These are phyloP conservation scores for Euschistus heros DNA, from an alignment of 1,140 invertebrate species.

Conservation along the genomic window DNA sequence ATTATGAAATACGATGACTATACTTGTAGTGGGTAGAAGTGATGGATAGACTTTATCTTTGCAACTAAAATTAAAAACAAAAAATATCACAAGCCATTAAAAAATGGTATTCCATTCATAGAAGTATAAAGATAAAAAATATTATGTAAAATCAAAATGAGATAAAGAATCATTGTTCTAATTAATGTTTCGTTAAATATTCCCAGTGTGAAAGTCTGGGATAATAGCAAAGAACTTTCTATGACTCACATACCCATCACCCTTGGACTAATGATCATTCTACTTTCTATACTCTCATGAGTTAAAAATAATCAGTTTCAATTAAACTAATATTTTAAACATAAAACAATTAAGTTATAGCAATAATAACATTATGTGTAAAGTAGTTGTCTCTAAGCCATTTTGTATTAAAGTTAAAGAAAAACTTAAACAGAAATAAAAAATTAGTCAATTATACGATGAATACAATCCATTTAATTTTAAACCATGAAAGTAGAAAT, in stretches of 20 bases:
- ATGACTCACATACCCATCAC: conserved; percentile 10
- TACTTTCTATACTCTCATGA: too few relatives aligned
- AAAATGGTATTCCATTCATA: neutral
- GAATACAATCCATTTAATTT: too few relatives aligned
- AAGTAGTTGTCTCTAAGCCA: too few relatives aligned
- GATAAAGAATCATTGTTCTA: neutral
- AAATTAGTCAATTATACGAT: too few relatives aligned
- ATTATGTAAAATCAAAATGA: neutral
- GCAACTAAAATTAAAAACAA: conserved; percentile 47
- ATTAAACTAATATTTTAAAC: too few relatives aligned
- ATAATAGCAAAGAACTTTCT: conserved; percentile 2
- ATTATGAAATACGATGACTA: conserved; percentile 96
- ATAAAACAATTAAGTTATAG: too few relatives aligned
- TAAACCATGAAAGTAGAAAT: too few relatives aligned
- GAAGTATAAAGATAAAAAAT: neutral
- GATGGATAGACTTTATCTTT: conserved; percentile 64
- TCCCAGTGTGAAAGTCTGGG: conserved; percentile 1
- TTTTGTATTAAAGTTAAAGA: too few relatives aligned
- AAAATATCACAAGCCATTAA: neutral
- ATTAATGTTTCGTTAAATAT: too few relatives aligned
- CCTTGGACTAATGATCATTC: neutral
- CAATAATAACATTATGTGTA: too few relatives aligned
- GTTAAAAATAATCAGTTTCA: too few relatives aligned
- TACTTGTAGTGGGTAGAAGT: conserved; percentile 74
- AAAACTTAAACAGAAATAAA: too few relatives aligned